phyloP scores from a whole-genome alignment of 2,113 vertebrate species.

The Apteryx mantelli region DNA sequence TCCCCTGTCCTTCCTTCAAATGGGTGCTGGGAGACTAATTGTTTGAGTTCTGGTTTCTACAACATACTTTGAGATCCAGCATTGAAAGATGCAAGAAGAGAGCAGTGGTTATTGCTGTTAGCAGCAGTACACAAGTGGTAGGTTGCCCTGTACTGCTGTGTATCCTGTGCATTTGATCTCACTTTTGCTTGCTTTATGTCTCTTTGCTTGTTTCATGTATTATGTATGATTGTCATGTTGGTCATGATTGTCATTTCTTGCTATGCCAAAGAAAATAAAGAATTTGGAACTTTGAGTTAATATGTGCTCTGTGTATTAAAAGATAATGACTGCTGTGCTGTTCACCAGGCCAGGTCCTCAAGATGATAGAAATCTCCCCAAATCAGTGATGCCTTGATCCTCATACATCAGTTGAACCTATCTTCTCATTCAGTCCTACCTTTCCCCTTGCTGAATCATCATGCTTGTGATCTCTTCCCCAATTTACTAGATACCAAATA shows the following conservation, averaged over 20 bases:
- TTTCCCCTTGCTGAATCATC: background rate
- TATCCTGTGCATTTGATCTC: background rate
- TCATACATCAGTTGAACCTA: background rate
- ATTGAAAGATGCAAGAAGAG: background rate
- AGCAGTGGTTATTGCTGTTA: background rate
- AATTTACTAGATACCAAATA: background rate
- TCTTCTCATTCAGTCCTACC: background rate
- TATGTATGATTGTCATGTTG: background rate
- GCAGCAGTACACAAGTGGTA: background rate
- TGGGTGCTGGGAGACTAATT: background rate
- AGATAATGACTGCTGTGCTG: background rate
- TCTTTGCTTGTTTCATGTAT: slow-evolving; percentile 5
- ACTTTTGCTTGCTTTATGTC: slow-evolving; percentile 16
- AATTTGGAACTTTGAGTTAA: background rate
- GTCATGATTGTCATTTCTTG: background rate
- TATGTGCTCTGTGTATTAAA: background rate
- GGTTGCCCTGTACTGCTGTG: background rate
- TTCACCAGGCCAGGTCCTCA: background rate
- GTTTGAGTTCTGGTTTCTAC: background rate
- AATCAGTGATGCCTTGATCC: background rate
- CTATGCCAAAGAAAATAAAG: background rate
- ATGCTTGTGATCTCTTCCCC: background rate
- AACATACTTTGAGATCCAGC: background rate
- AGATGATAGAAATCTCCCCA: background rate
- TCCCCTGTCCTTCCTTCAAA: background rate